These are phyloP conservation scores for Rhodeus uyekii DNA, from an alignment of 2,797 vertebrate species.

Conservation along the genomic window DNA sequence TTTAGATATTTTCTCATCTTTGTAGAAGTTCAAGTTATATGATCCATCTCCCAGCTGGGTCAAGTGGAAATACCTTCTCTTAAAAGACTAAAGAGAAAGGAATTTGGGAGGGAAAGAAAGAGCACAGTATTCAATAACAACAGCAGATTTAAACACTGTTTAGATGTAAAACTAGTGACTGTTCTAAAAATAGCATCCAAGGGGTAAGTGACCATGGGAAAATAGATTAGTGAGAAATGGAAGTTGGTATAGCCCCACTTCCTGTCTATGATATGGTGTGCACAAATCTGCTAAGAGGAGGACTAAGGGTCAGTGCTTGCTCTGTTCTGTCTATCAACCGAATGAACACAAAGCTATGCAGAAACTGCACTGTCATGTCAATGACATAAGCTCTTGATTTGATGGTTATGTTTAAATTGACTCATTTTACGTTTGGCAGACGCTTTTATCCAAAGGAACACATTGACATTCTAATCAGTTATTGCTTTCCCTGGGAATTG, in stretches of 20 bases:
- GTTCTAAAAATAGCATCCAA: slow-evolving; percentile 49
- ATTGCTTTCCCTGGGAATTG: no score
- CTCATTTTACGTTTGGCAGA: no score
- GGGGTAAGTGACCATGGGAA: slow-evolving; percentile 45
- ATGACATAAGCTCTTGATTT: background rate
- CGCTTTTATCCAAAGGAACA: no score
- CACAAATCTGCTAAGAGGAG: background rate
- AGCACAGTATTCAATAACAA: background rate
- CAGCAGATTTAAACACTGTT: background rate
- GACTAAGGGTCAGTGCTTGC: background rate
- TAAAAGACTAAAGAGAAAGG: slow-evolving; percentile 85
- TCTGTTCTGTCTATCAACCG: background rate
- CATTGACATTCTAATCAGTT: no score
- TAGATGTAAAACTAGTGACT: slow-evolving; percentile 9
- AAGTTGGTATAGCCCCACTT: slow-evolving; percentile 29
- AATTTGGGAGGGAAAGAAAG: background rate
- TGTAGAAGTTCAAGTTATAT: slow-evolving; percentile 99
- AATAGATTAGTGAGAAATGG: slow-evolving; percentile 24
- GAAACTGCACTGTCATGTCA: background rate
- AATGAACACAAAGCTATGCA: background rate
- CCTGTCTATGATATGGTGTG: slow-evolving; percentile 3
- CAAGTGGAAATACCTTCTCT: slow-evolving; percentile 97
- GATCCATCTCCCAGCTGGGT: slow-evolving; percentile 97
- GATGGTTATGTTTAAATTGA: background rate
- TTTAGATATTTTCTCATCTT: slow-evolving; percentile 98